A percentile compares a stretch with the other conserved stretches of the same genome.
Conservation (phyloP, 35 echinoderm and acorn worm genomes). For the Apostichopus japonicus region DNA sequence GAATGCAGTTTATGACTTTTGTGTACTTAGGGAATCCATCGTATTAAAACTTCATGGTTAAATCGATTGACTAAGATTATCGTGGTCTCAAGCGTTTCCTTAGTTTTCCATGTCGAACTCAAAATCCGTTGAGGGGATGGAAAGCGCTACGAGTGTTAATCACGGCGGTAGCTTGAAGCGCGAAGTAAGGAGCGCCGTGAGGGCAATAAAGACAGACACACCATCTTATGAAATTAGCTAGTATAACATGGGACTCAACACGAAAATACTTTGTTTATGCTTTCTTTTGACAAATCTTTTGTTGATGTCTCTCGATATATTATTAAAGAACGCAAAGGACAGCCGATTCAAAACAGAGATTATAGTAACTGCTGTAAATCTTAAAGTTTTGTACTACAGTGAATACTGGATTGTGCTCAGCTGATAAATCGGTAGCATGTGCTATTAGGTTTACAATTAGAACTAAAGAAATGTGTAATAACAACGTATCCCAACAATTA, state of each 20-base stretch:
- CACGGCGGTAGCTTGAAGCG: neutral
- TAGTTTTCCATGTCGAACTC: neutral
- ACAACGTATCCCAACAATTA: no score
- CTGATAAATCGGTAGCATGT: no score
- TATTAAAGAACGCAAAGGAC: neutral
- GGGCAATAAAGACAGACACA: constrained; percentile 34
- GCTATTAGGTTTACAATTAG: no score
- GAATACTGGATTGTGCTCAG: no score
- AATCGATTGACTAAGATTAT: constrained; percentile 50
- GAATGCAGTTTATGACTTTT: constrained; percentile 40
- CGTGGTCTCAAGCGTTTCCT: neutral
- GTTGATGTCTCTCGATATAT: neutral
- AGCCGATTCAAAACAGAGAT: neutral
- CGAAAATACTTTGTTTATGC: neutral
- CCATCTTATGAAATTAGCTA: neutral
- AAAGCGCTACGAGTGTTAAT: neutral
- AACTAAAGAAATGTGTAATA: no score
- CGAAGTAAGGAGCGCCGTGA: constrained; percentile 49
- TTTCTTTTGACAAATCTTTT: neutral
- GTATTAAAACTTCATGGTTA: constrained; percentile 61
- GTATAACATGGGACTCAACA: neutral
- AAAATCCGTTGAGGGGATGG: neutral
- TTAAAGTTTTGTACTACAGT: no score
- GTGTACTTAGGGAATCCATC: constrained; percentile 46
- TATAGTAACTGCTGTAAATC: neutral